Evolutionary conservation across 2,797 vertebrate species (phyloP), one percentile per base, ranked within the genome.

Genomic region (Hyperoplus lanceolatus): DNA sequence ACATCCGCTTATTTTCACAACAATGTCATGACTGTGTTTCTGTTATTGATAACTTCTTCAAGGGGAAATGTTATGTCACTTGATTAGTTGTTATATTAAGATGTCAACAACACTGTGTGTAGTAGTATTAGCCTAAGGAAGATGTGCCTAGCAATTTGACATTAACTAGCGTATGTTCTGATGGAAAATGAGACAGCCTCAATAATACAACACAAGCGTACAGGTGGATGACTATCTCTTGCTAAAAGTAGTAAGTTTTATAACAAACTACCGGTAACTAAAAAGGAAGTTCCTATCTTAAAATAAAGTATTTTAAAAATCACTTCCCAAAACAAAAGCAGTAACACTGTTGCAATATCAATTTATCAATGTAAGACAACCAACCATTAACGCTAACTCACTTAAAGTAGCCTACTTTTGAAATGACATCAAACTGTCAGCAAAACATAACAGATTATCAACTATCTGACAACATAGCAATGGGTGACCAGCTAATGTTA

Each of bases 371-470:
- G 11, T 36, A 39, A 77, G 54, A 71, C 66, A 79, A 49, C 18
- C 55, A 55, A 62, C 59, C 68, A 70, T 64, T 69, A 21, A 66
- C 16, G 16, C 60, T 15, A 73, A 43, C 15, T 64, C 50, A 29
- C 57, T 50, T 50, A 46, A 45, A 18, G 29, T 9, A 29, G 41
- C 4, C 48, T 10, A 8, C 69, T 65, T 59, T 18, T 51, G 10
- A 53, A 58, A 59, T 76, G 6, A 62, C 49, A 82, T 76, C 54
- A 59, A 61, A 36, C 4, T 45, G 55, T 14, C 43, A 67, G 45
- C 13, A 53, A 83, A 71, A 65, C 11, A 49, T 0, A 15, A n/a
- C 29, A 29, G 29, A 45, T 41, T 69, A 70, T 70, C 42, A n/a
- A 1, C 16, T 7, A 21, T 8, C 16, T 51, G 61, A 60, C 50